These are phyloP conservation scores for Acanthopleura granulata DNA, from an alignment of 2,888 invertebrate species.

Conservation along the genomic window DNA sequence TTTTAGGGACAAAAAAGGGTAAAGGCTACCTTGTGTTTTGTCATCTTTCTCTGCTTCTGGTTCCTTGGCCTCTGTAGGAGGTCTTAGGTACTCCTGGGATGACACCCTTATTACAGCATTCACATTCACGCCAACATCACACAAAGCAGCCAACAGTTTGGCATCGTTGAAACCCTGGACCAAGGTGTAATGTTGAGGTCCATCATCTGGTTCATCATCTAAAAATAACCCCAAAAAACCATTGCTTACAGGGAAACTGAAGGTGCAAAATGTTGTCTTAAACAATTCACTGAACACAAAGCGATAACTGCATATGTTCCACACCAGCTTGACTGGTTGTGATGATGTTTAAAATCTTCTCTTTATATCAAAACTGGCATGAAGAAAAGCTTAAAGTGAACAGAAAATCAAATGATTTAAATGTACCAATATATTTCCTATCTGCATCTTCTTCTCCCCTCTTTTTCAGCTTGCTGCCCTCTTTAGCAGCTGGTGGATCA, in stretches of 20 bases:
- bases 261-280: no score
- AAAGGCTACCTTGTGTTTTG: conserved; percentile 49
- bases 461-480: conserved; percentile 66
- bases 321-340: no score
- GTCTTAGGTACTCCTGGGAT: conserved; percentile 51
- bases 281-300: no score
- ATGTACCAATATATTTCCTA: conserved; percentile 66
- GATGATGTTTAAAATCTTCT: no score
- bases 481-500: conserved; percentile 64
- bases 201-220: conserved; percentile 70
- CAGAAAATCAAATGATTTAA: background rate
- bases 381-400: background rate
- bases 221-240: conserved; percentile 20
- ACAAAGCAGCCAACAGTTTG: conserved; percentile 54
- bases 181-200: conserved; percentile 66
- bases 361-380: background rate
- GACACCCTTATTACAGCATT: conserved; percentile 53
- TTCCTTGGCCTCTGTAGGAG: conserved; percentile 25
- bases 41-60: conserved; percentile 53
- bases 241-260: no score
- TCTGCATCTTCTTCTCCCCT: conserved; percentile 67
- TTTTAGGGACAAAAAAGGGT: background rate
- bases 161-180: conserved; percentile 64
- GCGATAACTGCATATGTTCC: no score
- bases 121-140: conserved; percentile 61